Conservation (phyloP, 2,113 vertebrate species). For the Octodon degus region DNA sequence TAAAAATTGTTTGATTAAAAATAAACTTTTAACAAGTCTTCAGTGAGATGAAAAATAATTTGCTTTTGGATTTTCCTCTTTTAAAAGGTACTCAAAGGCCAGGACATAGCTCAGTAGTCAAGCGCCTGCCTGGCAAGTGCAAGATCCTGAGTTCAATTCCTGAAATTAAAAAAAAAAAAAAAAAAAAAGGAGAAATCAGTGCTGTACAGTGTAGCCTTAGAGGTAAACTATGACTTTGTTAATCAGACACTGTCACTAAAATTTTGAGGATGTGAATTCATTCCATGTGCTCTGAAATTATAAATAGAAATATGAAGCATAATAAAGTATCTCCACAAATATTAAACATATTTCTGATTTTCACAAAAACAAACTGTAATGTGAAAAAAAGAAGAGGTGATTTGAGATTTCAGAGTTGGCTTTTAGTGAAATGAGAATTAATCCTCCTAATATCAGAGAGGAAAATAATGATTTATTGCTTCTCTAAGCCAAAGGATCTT, state of each 20-base stretch:
- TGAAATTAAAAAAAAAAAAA: too few species aligned
- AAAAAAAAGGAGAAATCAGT: not conserved
- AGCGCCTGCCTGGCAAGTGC: too few species aligned
- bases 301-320: not conserved
- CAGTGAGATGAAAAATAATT: not conserved
- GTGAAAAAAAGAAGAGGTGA: not conserved
- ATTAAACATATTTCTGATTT: not conserved
- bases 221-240: not conserved
- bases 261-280: not conserved
- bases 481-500: not conserved
- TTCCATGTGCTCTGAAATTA: not conserved
- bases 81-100: not conserved
- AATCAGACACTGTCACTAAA: not conserved
- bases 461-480: not conserved
- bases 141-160: too few species aligned
- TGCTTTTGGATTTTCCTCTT: not conserved
- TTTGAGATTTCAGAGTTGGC: conserved; percentile 1
- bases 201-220: not conserved
- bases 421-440: not conserved
- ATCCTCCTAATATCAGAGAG: not conserved
- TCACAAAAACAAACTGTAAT: not conserved
- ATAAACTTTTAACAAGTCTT: conserved; percentile 14
- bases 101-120: too few species aligned
- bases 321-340: not conserved
- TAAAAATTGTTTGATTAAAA: not conserved